These are phyloP conservation scores for Orussus abietinus DNA, from an alignment of 1,140 invertebrate genomes.

Conservation along the genomic window DNA sequence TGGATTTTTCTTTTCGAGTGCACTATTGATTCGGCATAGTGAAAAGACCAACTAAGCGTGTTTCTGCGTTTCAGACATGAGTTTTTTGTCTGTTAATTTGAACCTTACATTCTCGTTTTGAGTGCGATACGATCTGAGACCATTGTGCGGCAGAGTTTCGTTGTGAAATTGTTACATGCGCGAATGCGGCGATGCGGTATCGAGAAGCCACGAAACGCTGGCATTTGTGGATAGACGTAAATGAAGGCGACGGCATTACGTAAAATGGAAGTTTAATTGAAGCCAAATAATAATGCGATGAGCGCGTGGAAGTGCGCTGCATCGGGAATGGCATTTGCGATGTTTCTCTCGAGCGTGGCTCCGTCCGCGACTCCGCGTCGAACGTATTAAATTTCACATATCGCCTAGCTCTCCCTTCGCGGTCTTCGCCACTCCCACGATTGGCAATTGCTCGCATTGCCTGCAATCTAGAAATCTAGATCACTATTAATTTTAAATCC, in stretches of 20 bases:
- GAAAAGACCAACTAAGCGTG: no score
- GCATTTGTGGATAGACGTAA: no score
- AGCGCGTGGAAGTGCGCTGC: constrained; percentile 34
- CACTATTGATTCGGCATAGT: no score
- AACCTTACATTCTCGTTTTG: no score
- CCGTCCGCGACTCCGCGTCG: constrained; percentile 28
- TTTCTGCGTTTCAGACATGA: no score
- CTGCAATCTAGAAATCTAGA: constrained; percentile 52
- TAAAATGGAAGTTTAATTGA: constrained; percentile 52
- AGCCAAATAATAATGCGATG: constrained; percentile 51
- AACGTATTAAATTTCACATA: constrained; percentile 50
- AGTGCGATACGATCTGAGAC: no score
- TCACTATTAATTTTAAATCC: constrained; percentile 53
- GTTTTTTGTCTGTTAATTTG: no score
- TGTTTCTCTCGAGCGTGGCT: constrained; percentile 23
- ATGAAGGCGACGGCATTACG: constrained; percentile 37
- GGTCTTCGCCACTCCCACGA: constrained; percentile 38
- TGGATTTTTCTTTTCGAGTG: no score
- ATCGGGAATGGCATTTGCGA: constrained; percentile 43
- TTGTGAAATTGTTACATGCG: no score
- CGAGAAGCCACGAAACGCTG: no score
- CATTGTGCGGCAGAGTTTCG: no score
- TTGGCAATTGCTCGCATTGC: constrained; percentile 48
- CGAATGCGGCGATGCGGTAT: no score
- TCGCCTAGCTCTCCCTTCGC: constrained; percentile 29